Evolutionary conservation across 2,888 invertebrate genomes (phyloP).

Genomic region (Dendrolimus houi): DNA sequence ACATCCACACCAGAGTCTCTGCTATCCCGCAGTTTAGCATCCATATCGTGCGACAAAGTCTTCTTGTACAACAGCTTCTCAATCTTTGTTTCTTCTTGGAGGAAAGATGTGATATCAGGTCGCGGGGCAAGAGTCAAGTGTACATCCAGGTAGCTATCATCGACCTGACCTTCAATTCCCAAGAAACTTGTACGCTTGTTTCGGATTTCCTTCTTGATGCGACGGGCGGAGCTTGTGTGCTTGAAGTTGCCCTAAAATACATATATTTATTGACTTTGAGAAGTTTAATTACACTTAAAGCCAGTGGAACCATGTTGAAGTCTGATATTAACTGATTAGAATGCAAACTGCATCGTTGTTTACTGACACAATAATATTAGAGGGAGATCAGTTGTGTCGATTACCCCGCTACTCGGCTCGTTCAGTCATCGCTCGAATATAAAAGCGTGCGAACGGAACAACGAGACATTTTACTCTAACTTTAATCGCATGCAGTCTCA

Average conservation of each 20-base stretch:
- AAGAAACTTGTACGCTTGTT: slow-evolving; percentile 90
- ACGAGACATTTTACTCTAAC: no score
- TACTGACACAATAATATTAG: no score
- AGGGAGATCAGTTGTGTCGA: no score
- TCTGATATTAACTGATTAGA: no score
- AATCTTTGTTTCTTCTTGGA: slow-evolving; percentile 86
- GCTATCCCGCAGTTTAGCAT: slow-evolving; percentile 79
- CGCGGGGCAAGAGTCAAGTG: slow-evolving; percentile 83
- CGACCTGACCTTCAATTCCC: slow-evolving; percentile 85
- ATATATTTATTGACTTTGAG: neutral
- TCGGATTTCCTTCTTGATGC: slow-evolving; percentile 90
- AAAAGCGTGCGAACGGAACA: no score
- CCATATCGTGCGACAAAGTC: slow-evolving; percentile 81
- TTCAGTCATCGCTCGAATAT: no score
- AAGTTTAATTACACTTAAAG: no score
- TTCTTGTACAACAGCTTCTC: slow-evolving; percentile 86
- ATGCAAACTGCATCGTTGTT: no score
- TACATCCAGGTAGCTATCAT: slow-evolving; percentile 81
- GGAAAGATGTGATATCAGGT: slow-evolving; percentile 86
- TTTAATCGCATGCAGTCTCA: no score
- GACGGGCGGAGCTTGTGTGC: slow-evolving; percentile 87
- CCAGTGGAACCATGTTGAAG: no score
- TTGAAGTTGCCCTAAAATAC: slow-evolving; percentile 76
- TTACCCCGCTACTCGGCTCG: no score
- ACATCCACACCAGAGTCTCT: slow-evolving; percentile 88